Evolutionary conservation across 1,140 invertebrate genomes (phyloP).

Genomic region (Tetragonula clypearis): DNA sequence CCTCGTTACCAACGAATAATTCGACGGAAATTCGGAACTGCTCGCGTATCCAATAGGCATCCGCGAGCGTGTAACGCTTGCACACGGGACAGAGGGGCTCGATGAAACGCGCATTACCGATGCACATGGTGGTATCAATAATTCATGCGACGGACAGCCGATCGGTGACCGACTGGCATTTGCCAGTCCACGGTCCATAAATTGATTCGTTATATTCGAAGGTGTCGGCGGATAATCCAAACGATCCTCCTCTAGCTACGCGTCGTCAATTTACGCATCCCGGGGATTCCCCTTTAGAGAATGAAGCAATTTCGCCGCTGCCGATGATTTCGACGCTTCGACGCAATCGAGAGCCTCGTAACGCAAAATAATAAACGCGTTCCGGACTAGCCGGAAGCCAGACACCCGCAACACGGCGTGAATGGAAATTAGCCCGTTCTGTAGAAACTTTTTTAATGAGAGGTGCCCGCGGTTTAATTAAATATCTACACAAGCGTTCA

Average conservation of each 20-base stretch:
- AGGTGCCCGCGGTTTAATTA: too few species aligned
- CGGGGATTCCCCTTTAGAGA: not conserved
- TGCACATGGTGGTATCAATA: conserved; percentile 53
- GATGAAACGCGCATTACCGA: conserved; percentile 45
- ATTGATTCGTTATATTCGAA: conserved; percentile 46
- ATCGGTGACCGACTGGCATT: conserved; percentile 43
- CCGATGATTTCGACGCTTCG: too few species aligned
- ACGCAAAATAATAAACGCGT: too few species aligned
- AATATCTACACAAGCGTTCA: too few species aligned
- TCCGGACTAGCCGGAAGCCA: too few species aligned
- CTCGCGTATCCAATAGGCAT: conserved; percentile 41
- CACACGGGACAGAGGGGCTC: too few species aligned
- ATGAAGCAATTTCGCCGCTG: not conserved
- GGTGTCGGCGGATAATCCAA: conserved; percentile 15
- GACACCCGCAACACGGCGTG: too few species aligned
- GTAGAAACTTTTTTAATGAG: too few species aligned
- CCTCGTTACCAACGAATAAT: conserved; percentile 49
- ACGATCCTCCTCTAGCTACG: conserved; percentile 25
- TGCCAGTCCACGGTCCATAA: conserved; percentile 24
- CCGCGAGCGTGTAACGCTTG: not conserved
- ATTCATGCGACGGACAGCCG: conserved; percentile 53
- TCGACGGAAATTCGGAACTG: conserved; percentile 60
- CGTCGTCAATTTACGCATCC: not conserved
- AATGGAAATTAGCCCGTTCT: too few species aligned
- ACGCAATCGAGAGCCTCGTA: not conserved